Evolutionary conservation across 2,888 invertebrate genomes (phyloP).

Genomic region (Caenorhabditis afra): DNA sequence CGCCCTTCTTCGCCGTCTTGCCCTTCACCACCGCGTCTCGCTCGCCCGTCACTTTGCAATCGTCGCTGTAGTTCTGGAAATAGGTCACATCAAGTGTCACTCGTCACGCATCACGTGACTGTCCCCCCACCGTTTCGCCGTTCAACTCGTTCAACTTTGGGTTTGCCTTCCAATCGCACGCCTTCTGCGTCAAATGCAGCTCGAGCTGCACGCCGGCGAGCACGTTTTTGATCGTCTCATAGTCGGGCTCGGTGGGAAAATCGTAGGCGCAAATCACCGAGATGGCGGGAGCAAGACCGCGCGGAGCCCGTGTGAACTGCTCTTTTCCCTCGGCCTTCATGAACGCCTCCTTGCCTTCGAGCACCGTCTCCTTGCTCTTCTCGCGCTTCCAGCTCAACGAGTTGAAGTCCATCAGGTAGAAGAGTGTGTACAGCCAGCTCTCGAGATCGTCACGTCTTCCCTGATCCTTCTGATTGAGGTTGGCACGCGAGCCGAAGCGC

Average conservation of each 20-base stretch:
- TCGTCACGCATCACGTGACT: not conserved
- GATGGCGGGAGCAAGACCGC: not conserved
- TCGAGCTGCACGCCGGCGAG: slow-evolving; percentile 1
- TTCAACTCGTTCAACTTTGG: slow-evolving; percentile 22
- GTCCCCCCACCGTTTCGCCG: slow-evolving; percentile 31
- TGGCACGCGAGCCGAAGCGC: slow-evolving; percentile 25
- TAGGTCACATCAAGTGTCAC: not conserved
- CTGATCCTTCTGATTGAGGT: slow-evolving; percentile 33
- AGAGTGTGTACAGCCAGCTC: slow-evolving; percentile 37
- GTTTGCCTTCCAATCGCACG: slow-evolving; percentile 35
- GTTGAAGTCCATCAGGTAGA: slow-evolving; percentile 29
- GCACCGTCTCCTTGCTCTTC: not conserved
- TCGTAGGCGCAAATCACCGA: slow-evolving; percentile 12
- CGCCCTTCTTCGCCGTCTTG: not conserved
- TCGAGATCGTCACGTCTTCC: slow-evolving; percentile 46
- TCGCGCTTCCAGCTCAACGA: slow-evolving; percentile 44
- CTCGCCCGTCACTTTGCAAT: slow-evolving; percentile 37
- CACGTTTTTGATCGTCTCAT: slow-evolving; percentile 22
- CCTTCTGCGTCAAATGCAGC: slow-evolving; percentile 7
- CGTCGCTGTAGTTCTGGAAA: slow-evolving; percentile 26
- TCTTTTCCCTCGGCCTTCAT: slow-evolving; percentile 37
- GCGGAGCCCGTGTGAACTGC: slow-evolving; percentile 25
- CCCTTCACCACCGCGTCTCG: slow-evolving; percentile 13
- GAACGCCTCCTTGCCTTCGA: slow-evolving; percentile 19
- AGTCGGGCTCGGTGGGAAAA: slow-evolving; percentile 34